Conservation (phyloP, 2,797 vertebrate genomes). For the Pitangus sulphuratus region DNA sequence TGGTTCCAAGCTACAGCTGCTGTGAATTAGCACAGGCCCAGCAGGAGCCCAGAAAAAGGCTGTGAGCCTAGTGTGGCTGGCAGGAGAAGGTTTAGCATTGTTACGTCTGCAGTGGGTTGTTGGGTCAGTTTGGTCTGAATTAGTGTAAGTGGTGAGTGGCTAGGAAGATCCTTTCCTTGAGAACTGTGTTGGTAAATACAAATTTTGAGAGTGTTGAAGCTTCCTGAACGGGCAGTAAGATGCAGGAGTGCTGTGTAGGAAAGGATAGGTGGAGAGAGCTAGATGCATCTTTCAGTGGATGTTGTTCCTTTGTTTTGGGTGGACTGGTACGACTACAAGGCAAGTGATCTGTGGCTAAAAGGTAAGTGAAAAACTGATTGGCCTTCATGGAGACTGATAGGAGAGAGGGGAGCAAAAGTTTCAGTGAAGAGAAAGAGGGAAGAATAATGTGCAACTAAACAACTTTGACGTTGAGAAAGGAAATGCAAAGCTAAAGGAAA, state of each 20-base stretch:
- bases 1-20: neutral
- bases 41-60: neutral
- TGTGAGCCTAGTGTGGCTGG: neutral
- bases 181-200: neutral
- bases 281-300: neutral
- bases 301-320: neutral
- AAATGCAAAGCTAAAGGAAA: neutral
- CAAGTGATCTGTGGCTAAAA: neutral
- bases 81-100: neutral
- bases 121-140: neutral
- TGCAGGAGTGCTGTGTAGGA: neutral
- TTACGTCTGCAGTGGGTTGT: rapidly evolving
- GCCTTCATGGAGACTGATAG: neutral
- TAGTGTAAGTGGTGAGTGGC: neutral
- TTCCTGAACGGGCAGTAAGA: neutral
- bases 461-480: neutral
- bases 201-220: neutral
- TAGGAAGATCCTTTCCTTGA: neutral
- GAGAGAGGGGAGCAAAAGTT: neutral
- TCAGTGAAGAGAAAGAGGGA: neutral
- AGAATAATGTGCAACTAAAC: neutral
- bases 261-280: neutral
- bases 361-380: neutral
- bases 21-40: neutral
- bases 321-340: neutral